Evolutionary conservation across 1,140 invertebrate genomes (phyloP).

Genomic region (Tetragnatha versicolor): DNA sequence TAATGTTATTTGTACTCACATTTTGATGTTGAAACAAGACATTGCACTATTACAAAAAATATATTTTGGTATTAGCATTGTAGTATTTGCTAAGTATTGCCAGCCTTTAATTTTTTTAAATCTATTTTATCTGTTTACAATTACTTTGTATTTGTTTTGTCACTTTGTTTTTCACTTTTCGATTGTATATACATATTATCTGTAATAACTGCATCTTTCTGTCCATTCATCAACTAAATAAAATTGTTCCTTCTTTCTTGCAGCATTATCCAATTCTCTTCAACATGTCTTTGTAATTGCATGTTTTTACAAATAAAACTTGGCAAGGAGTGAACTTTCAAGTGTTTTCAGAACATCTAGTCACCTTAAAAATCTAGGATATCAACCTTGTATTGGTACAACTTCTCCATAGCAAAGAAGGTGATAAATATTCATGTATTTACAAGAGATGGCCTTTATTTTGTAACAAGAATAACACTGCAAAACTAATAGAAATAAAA

Average conservation of each 20-base stretch:
- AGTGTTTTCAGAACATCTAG: no score
- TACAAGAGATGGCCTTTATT: no score
- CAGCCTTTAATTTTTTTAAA: background rate
- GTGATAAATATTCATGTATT: no score
- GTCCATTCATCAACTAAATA: constrained; percentile 41
- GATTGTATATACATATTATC: constrained; percentile 40
- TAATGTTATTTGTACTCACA: background rate
- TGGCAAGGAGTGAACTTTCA: no score
- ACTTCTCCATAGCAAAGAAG: no score
- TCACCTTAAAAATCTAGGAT: no score
- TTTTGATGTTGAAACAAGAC: background rate
- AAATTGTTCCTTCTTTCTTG: constrained; percentile 45
- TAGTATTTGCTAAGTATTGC: background rate
- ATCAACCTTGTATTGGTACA: no score
- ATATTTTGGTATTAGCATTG: background rate
- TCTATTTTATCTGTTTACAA: constrained; percentile 3
- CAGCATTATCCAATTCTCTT: no score
- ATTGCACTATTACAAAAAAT: background rate
- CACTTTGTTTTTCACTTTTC: constrained; percentile 23
- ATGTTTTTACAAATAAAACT: no score
- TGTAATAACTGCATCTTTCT: constrained; percentile 47
- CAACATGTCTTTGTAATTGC: no score
- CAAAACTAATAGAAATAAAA: no score
- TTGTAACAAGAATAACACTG: no score
- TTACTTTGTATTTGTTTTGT: constrained; percentile 6